A percentile compares a stretch with the other conserved stretches of the same genome.
Evolutionary conservation across 2,797 vertebrate species (phyloP).

Genomic region (Gadopsis bispinosus): DNA sequence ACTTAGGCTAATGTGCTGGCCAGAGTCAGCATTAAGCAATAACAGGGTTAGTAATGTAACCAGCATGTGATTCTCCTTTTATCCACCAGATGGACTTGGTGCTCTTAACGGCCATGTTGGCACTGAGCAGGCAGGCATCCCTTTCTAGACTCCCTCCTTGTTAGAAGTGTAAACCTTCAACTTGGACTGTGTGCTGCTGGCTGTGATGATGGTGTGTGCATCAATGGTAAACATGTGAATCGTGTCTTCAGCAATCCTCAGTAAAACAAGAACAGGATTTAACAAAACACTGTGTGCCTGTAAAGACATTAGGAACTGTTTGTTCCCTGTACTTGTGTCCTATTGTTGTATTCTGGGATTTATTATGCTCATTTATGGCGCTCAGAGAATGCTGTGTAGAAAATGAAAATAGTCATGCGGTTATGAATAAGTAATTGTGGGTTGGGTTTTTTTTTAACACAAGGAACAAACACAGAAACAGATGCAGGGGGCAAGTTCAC

Average conservation of each 20-base stretch:
- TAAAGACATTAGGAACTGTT: constrained; percentile 21
- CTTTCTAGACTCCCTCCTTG: constrained; percentile 42
- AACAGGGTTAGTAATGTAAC: constrained; percentile 14
- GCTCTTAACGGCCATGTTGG: constrained; percentile 60
- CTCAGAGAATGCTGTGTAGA: constrained; percentile 38
- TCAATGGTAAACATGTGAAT: constrained; percentile 41
- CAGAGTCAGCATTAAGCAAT: constrained; percentile 26
- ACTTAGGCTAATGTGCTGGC: constrained; percentile 17
- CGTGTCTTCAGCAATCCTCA: constrained; percentile 7
- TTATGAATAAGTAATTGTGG: constrained; percentile 74
- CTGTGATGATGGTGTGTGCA: constrained; percentile 36
- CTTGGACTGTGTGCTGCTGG: constrained; percentile 48
- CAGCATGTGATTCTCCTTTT: constrained; percentile 39
- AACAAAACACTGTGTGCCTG: constrained; percentile 14
- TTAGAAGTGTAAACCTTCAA: constrained; percentile 59
- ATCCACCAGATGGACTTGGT: constrained; percentile 79
- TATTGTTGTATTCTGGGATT: constrained; percentile 53
- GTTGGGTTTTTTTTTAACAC: constrained; percentile 32
- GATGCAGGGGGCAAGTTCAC: constrained; percentile 84
- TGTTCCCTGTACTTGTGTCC: constrained; percentile 39
- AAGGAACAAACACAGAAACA: constrained; percentile 79
- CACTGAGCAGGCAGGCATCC: constrained; percentile 12
- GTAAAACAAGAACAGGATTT: constrained; percentile 33
- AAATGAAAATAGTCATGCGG: constrained; percentile 67
- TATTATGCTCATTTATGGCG: constrained; percentile 61